A percentile compares a stretch with the other conserved stretches of the same genome.
Conservation (phyloP, 2,888 invertebrate genomes). For the Hypena proboscidalis region DNA sequence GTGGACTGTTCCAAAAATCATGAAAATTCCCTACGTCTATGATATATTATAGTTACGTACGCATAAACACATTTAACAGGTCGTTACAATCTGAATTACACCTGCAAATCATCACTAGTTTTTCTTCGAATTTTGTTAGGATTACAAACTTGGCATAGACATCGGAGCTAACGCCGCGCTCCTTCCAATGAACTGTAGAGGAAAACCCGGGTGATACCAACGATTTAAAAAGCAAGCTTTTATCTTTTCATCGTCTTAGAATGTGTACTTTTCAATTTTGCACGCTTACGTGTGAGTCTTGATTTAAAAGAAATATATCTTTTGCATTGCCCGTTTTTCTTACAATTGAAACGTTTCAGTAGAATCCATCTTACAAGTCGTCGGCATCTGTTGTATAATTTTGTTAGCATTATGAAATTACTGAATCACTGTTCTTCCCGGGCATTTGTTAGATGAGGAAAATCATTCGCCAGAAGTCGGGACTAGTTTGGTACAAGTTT, state of each 20-base stretch:
- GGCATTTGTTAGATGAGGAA: constrained; percentile 23
- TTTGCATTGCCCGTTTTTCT: constrained; percentile 9
- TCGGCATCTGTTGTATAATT: not conserved
- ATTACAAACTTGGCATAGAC: constrained; percentile 38
- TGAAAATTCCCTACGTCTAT: too few species aligned
- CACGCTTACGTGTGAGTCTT: constrained; percentile 11
- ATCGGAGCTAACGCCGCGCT: constrained; percentile 26
- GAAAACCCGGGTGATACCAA: constrained; percentile 44
- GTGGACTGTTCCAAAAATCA: too few species aligned
- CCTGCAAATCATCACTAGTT: constrained; percentile 10
- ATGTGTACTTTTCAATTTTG: constrained; percentile 33
- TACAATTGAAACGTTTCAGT: not conserved
- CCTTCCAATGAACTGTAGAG: constrained; percentile 46
- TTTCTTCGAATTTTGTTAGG: constrained; percentile 42
- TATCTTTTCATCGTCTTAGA: constrained; percentile 15
- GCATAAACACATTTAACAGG: not conserved
- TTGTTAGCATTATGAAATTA: constrained; percentile 16
- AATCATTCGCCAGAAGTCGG: constrained; percentile 7
- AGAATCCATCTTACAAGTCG: not conserved
- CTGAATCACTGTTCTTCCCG: constrained; percentile 29
- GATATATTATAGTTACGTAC: constrained; percentile 18
- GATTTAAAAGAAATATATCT: constrained; percentile 24
- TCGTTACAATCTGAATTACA: constrained; percentile 9
- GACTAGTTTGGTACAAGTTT: constrained; percentile 2
- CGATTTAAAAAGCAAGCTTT: constrained; percentile 27